Conservation (phyloP, 2,797 vertebrate species). For the Heliangelus exortis region DNA sequence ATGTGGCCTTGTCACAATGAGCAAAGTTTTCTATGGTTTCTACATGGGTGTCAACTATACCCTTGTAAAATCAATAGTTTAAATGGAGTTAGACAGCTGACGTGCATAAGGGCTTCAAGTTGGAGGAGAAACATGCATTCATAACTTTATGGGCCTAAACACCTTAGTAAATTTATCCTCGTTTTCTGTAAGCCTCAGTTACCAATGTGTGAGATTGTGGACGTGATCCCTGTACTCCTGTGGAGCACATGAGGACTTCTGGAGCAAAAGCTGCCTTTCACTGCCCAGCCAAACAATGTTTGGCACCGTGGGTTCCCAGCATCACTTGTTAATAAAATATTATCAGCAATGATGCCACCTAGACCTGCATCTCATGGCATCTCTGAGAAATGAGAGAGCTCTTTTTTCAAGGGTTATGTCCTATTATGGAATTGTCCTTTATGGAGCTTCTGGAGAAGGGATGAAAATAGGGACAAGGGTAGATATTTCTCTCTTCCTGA, state of each 20-base stretch:
- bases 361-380: not conserved
- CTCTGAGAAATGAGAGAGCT: fast-evolving
- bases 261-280: not conserved
- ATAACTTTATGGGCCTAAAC: not conserved
- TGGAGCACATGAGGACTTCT: not conserved
- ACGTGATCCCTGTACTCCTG: not conserved
- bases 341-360: not conserved
- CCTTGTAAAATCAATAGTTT: not conserved
- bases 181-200: not conserved
- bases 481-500: not conserved
- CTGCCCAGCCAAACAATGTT: not conserved
- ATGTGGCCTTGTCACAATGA: not conserved
- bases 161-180: not conserved
- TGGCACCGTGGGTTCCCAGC: not conserved
- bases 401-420: not conserved
- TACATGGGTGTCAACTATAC: not conserved
- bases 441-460: not conserved
- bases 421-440: not conserved
- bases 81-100: not conserved
- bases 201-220: not conserved
- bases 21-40: not conserved
- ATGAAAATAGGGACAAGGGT: not conserved
- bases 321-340: not conserved
- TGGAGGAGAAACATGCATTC: not conserved
- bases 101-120: not conserved